Evolutionary conservation across 1,140 invertebrate species (phyloP), one percentile per base, ranked within the genome.

Genomic region (Metaphire vulgaris): DNA sequence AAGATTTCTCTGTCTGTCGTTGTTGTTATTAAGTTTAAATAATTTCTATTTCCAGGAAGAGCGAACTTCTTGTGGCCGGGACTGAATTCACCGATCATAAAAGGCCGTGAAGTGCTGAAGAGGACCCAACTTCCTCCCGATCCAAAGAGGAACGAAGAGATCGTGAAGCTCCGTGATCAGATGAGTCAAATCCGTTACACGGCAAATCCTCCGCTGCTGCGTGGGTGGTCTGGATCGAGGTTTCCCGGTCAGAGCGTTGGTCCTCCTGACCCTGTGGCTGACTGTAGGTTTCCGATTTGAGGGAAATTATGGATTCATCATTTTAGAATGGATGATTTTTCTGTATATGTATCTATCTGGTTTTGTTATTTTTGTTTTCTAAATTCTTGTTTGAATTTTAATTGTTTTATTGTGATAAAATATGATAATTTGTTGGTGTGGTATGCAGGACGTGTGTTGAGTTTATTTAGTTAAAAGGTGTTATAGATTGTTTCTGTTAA

Each of bases 21-120:
- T n/a, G n/a, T n/a, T n/a, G n/a, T n/a, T n/a, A n/a, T n/a, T n/a
- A n/a, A n/a, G n/a, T n/a, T n/a, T n/a, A n/a, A n/a, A n/a, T n/a
- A n/a, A n/a, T 76, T 67, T 34, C 15, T 74, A 69, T 67, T 77
- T 81, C 41, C 77, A 89, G 90, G 90, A 34, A 92, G 91, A 85
- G 87, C 90, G 67, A 93, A 92, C 81, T 92, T 96, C 80, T 32
- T 94, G 74, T 98, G 93, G 92, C 96, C 97, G 32, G 97, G 97
- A 30, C 87, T 99, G 30, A 96, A 92, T 82, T 87, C 91, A 0
- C 92, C 93, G 1, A 88, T 97, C 14, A 86, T 95, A 12, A 89
- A 89, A 81, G 94, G 93, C 0, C 90, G 88, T 81, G 91, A 94
- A 82, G 79, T 95, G 0, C 83, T 95, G 0, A 86, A 89, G 81